A percentile compares a stretch with the other conserved stretches of the same genome.
phyloP scores from a whole-genome alignment of 2,888 invertebrate genomes.

The Pyrocoelia pectoralis region DNA sequence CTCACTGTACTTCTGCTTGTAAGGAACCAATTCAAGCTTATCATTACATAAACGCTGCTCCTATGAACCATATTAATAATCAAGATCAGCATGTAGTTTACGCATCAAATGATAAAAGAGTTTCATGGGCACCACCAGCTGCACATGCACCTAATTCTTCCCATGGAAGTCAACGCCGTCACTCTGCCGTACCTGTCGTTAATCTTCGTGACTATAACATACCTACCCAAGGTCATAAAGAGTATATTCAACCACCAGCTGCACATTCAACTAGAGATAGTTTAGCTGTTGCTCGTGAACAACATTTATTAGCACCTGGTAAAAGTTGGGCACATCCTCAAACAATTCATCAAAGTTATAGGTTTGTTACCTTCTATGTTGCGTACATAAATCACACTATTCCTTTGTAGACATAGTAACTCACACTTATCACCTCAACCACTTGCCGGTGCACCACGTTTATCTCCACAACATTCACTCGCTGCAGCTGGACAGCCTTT shows the following conservation, averaged over 20 bases:
- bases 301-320: slow-evolving; percentile 65
- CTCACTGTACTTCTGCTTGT: slow-evolving; percentile 59
- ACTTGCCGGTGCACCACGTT: slow-evolving; percentile 59
- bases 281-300: slow-evolving; percentile 59
- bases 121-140: slow-evolving; percentile 66
- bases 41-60: slow-evolving; percentile 60
- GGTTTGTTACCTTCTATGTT: no score
- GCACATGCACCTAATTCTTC: slow-evolving; percentile 57
- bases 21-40: slow-evolving; percentile 61
- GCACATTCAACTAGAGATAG: slow-evolving; percentile 65
- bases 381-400: background rate
- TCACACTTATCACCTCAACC: slow-evolving; percentile 64
- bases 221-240: slow-evolving; percentile 62
- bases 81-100: slow-evolving; percentile 49
- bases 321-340: slow-evolving; percentile 61
- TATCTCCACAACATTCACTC: slow-evolving; percentile 64
- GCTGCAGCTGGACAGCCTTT: slow-evolving; percentile 66
- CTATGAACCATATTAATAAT: slow-evolving; percentile 51
- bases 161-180: slow-evolving; percentile 55
- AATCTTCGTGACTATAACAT: slow-evolving; percentile 58
- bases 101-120: slow-evolving; percentile 63
- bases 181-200: slow-evolving; percentile 58
- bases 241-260: slow-evolving; percentile 67
- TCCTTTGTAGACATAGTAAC: slow-evolving; percentile 55
- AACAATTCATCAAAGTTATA: slow-evolving; percentile 60